These are phyloP conservation scores for Drosophila paucipuncta DNA, from an alignment of 2,888 invertebrate genomes.

Conservation along the genomic window DNA sequence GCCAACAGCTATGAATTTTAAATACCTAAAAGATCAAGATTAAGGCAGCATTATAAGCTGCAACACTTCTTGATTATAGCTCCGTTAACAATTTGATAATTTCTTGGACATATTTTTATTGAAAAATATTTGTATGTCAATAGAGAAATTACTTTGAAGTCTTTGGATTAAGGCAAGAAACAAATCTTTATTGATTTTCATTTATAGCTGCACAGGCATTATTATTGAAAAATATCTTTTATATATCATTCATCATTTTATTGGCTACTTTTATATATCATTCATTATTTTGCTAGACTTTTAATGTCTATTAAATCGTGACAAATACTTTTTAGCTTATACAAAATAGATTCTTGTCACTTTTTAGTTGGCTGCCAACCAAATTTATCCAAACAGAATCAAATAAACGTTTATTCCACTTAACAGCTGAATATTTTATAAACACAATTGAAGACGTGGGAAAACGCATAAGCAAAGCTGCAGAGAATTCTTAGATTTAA, in stretches of 20 bases:
- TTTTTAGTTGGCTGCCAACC: constrained; percentile 29
- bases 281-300: not conserved
- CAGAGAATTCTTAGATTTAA: constrained; percentile 8
- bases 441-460: constrained; percentile 66
- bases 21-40: not conserved
- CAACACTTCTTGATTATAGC: not conserved
- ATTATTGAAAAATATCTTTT: not conserved
- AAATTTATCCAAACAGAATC: constrained; percentile 37
- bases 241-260: not conserved
- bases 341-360: not conserved
- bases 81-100: not conserved
- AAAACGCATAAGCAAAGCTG: constrained; percentile 55
- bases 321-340: constrained; percentile 19
- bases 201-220: not conserved
- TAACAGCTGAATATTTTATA: constrained; percentile 55
- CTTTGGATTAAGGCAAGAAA: not conserved
- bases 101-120: not conserved
- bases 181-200: not conserved
- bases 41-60: not conserved
- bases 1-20: not conserved
- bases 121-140: not conserved
- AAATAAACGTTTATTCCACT: constrained; percentile 45
- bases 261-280: not conserved
- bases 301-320: not conserved
- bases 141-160: not conserved